Conservation (phyloP, 2,888 invertebrate species). For the Clivina fossor region DNA sequence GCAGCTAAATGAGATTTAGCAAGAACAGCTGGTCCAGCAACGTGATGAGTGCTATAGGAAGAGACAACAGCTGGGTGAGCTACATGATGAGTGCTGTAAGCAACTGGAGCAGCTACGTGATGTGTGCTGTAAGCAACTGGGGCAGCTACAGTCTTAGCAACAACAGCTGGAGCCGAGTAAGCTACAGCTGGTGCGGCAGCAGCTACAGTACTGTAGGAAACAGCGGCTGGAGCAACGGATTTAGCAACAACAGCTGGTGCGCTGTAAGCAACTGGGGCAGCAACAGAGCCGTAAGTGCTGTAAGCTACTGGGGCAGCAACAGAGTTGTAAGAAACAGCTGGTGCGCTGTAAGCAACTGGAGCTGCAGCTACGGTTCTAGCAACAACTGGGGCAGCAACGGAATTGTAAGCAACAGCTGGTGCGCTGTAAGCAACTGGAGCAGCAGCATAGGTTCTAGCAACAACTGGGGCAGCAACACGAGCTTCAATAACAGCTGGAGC, state of each 20-base stretch:
- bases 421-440: slow-evolving; percentile 35
- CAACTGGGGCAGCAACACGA: slow-evolving; percentile 49
- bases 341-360: slow-evolving; percentile 21
- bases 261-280: slow-evolving; percentile 41
- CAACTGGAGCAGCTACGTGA: background rate
- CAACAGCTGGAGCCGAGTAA: slow-evolving; percentile 31
- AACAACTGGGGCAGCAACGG: slow-evolving; percentile 38
- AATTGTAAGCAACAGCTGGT: slow-evolving; percentile 23
- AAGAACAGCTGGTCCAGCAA: too few species aligned
- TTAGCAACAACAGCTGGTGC: slow-evolving; percentile 40
- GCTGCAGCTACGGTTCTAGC: slow-evolving; percentile 34
- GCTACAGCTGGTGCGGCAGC: slow-evolving; percentile 37
- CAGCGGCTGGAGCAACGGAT: slow-evolving; percentile 32
- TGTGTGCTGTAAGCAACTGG: slow-evolving; percentile 6
- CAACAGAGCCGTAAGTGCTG: slow-evolving; percentile 36
- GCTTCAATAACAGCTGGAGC: slow-evolving; percentile 47
- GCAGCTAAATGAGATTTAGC: too few species aligned
- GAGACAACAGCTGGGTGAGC: slow-evolving; percentile 28
- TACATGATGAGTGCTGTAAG: slow-evolving; percentile 2
- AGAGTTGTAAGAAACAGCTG: slow-evolving; percentile 25
- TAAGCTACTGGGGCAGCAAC: slow-evolving; percentile 37
- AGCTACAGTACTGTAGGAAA: slow-evolving; percentile 45
- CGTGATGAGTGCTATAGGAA: too few species aligned
- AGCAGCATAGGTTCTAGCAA: slow-evolving; percentile 24
- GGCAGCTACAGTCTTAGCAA: slow-evolving; percentile 4